Conservation (phyloP, 1,140 invertebrate species). For the Orussus abietinus region DNA sequence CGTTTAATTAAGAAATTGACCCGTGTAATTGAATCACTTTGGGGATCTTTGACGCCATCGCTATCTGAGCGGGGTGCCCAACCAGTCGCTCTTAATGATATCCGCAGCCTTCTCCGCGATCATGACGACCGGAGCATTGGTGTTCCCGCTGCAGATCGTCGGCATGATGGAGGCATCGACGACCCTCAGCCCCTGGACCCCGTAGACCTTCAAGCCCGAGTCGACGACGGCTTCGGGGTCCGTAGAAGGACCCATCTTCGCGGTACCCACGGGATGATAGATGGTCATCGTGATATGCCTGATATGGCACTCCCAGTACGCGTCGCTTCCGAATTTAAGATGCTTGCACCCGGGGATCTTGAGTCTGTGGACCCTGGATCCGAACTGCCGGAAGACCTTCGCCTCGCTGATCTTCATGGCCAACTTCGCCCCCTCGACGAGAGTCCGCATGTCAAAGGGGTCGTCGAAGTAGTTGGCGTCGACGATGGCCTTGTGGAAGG, state of each 20-base stretch:
- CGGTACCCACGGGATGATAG: constrained; percentile 77
- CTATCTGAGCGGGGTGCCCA: constrained; percentile 30
- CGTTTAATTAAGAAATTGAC: no score
- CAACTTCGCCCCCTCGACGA: constrained; percentile 80
- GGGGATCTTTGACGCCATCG: no score
- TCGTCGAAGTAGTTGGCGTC: constrained; percentile 86
- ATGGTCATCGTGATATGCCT: constrained; percentile 83
- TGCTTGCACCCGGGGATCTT: constrained; percentile 77
- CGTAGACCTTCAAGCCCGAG: constrained; percentile 71
- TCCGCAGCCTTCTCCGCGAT: constrained; percentile 83
- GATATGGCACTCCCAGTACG: constrained; percentile 82
- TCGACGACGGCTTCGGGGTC: constrained; percentile 80
- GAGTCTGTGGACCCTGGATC: constrained; percentile 67
- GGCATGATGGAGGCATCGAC: constrained; percentile 90
- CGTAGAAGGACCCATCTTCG: constrained; percentile 77
- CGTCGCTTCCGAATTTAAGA: constrained; percentile 68
- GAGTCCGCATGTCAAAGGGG: constrained; percentile 67
- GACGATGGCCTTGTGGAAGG: constrained; percentile 79
- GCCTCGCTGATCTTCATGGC: constrained; percentile 68
- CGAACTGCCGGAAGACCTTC: constrained; percentile 75
- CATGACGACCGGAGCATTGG: constrained; percentile 83
- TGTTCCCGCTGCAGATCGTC: constrained; percentile 74
- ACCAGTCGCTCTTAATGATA: constrained; percentile 74
- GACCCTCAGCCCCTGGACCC: constrained; percentile 72
- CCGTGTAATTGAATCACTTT: no score